Evolutionary conservation across 2,113 vertebrate species (phyloP), one percentile per base, ranked within the genome.

Genomic region (Indicator indicator): DNA sequence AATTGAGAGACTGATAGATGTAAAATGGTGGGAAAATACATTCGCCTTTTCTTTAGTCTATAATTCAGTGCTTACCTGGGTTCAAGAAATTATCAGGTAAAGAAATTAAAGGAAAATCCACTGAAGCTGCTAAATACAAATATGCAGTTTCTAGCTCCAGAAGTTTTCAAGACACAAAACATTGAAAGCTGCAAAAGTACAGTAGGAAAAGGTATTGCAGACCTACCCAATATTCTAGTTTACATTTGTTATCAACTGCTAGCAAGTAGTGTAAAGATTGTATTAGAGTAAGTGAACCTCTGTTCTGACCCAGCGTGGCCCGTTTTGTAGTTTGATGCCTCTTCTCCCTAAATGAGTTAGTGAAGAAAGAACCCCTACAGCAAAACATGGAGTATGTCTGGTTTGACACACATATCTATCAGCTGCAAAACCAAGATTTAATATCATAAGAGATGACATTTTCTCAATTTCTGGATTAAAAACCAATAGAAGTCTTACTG

Each of bases 161-260:
- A 74, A 68, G 58, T 76, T 86, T 92, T 68, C 12, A 16, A 72
- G 18, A 15, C 10, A 46, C 21, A 79, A 60, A 23, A 2, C 6
- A 3, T 3, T 52, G 21, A 52, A 76, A 2, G 2, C 23, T 71
- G 0, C 44, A 65, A 58, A 1, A 40, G 14, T 84, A 27, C 6
- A 9, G 5, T 12, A 65, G 19, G 5, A 48, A 85, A 87, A 78
- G 5, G 1, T 8, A 28, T 9, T 40, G 11, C 6, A 54, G n/a
- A 26, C 5, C 10, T 48, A 9, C 6, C 10, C 12, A 1, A 21
- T 86, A 21, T 54, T 83, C n/a, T 70, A 17, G 6, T 67, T 89
- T 91, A 24, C 11, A 52, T 65, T 48, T 72, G 9, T 62, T 69
- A 67, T 14, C 59, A 50, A 3, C 12, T 36, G 17, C 52, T 59